Evolutionary conservation across 2,113 vertebrate genomes (phyloP), one percentile per base, ranked within the genome.

Genomic region (Thermophis baileyi): DNA sequence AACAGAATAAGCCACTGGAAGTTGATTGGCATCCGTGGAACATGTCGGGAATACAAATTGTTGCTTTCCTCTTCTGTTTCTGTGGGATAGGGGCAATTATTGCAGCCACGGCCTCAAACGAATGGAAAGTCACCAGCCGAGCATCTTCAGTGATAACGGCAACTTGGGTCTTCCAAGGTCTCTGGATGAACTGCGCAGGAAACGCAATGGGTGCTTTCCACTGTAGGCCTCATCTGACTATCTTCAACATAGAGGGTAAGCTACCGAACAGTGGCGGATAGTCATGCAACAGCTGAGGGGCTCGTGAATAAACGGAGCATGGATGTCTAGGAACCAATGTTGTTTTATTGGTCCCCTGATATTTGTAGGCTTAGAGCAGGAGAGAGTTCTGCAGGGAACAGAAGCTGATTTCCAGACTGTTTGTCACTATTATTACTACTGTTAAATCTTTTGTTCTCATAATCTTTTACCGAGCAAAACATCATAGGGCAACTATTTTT

Each of bases 181-280:
- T 99, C 89, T 99, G 99, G 99, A 99, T 98, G 97, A 99, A 98
- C 97, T 99, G 99, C 91, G 99, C 98, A 2, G 99, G 99, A 40
- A 99, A 99, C 0, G 98, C 99, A 0, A 95, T 99, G 93, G 99
- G 99, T 51, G 98, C 99, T 85, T 98, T 99, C 95, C 99, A 99
- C 92, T 99, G 99, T 97, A 97, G 98, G 93, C 98, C 98, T 24
- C 99, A 99, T 95, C 98, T 99, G 11, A 99, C 98, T 16, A 98
- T 99, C 96, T 98, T 99, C 95, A 97, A 97, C 96, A 97, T 99
- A 20, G 98, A 98, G 97, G 98, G 99, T 99, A 98, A 98, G 97
- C 88, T 74, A 3, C 88, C 6, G 7, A 47, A 6, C 91, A 90
- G 94, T 93, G 85, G 92, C 46, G 90, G 92, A 69, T 94, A 94